These are phyloP conservation scores for Gorilla gorilla DNA, from an alignment of 2,113 vertebrate species.

Conservation along the genomic window DNA sequence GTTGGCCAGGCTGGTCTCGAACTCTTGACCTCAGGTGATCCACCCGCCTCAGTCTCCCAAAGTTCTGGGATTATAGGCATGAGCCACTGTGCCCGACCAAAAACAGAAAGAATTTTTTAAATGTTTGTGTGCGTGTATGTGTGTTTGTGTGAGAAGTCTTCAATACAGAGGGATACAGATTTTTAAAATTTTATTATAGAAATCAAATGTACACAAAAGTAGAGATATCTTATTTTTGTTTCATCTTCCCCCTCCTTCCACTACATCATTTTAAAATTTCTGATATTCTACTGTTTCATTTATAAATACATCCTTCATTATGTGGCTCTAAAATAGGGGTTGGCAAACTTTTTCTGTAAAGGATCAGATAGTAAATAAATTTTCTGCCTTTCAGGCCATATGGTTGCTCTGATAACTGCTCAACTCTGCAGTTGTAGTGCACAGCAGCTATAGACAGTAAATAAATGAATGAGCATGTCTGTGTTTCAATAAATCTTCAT, in stretches of 20 bases:
- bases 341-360: neutral
- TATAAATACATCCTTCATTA: neutral
- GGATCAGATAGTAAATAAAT: neutral
- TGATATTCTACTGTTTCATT: neutral
- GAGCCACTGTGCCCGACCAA: too few relatives aligned
- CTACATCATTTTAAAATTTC: constrained; percentile 27
- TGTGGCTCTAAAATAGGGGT: neutral
- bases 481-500: neutral
- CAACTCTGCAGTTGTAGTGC: neutral
- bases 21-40: too few relatives aligned
- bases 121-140: neutral
- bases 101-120: neutral
- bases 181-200: neutral
- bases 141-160: neutral
- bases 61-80: too few relatives aligned
- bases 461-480: neutral
- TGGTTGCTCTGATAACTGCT: neutral
- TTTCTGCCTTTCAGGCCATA: neutral
- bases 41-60: too few relatives aligned
- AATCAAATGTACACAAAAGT: neutral
- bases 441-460: neutral
- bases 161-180: neutral
- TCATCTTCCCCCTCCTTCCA: neutral
- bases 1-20: too few relatives aligned
- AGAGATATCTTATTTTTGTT: constrained; percentile 37